phyloP scores from a whole-genome alignment of 2,797 vertebrate species.

The Triplophysa yarkandensis region DNA sequence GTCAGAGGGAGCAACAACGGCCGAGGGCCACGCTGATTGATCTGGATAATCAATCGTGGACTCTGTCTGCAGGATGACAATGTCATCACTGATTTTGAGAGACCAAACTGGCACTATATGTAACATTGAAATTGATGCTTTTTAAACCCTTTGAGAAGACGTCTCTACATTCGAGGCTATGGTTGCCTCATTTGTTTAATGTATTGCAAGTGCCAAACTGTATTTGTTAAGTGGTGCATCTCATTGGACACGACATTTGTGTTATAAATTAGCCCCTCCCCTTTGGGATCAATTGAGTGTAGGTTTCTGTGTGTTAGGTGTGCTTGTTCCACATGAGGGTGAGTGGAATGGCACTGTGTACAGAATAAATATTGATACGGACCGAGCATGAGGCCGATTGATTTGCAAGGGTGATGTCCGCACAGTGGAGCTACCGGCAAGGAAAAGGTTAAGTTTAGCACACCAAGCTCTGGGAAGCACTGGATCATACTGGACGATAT shows the following conservation, averaged over 20 bases:
- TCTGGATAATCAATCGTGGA: constrained; percentile 65
- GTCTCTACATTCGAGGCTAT: not conserved
- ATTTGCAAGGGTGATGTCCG: constrained; percentile 64
- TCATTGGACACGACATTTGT: constrained; percentile 63
- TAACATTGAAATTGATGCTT: no score
- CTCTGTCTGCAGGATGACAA: constrained; percentile 44
- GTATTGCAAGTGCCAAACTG: not conserved
- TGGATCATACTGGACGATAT: constrained; percentile 45
- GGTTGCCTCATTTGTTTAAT: not conserved
- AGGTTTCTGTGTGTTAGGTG: constrained; percentile 47
- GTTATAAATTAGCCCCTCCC: constrained; percentile 63
- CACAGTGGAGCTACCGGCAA: constrained; percentile 28
- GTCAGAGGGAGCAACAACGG: constrained; percentile 60
- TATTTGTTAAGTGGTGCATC: constrained; percentile 48
- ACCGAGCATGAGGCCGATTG: constrained; percentile 74
- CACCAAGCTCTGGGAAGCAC: constrained; percentile 11
- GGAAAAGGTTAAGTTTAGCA: constrained; percentile 20
- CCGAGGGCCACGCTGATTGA: constrained; percentile 60
- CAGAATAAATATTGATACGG: constrained; percentile 83
- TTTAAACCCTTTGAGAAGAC: not conserved
- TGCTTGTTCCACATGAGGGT: constrained; percentile 33
- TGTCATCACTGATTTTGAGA: constrained; percentile 47
- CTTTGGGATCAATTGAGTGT: constrained; percentile 69
- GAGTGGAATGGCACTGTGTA: constrained; percentile 69
- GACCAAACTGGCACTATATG: not conserved